Evolutionary conservation across 1,140 invertebrate species (phyloP).

Genomic region (Oreohelix idahoensis): DNA sequence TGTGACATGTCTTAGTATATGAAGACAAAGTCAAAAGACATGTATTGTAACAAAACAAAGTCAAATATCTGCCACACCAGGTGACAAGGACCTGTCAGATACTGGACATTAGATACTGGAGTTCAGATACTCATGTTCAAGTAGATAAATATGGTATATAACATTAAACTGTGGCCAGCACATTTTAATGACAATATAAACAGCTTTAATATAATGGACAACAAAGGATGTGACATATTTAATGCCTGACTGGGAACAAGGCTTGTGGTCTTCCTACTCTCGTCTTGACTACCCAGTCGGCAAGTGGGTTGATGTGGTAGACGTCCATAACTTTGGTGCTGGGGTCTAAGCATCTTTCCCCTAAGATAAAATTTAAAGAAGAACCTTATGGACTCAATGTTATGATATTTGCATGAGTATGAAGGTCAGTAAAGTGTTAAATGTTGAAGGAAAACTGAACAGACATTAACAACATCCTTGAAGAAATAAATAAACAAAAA

Average conservation of each 20-base stretch:
- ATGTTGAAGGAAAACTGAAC: too few relatives aligned
- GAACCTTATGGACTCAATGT: too few relatives aligned
- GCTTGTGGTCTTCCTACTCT: neutral
- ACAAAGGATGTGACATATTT: neutral
- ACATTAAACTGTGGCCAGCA: neutral
- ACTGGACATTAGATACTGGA: too few relatives aligned
- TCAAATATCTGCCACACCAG: neutral
- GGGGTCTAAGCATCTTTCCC: constrained; percentile 73
- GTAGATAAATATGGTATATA: neutral
- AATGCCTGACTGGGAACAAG: neutral
- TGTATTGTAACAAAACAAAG: too few relatives aligned
- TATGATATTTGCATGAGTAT: too few relatives aligned
- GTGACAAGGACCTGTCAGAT: too few relatives aligned
- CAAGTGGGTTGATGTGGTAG: constrained; percentile 75
- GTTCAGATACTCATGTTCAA: neutral
- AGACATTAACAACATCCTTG: too few relatives aligned
- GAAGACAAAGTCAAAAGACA: too few relatives aligned
- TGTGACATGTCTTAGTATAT: too few relatives aligned
- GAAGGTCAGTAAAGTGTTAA: too few relatives aligned
- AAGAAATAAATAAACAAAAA: too few relatives aligned
- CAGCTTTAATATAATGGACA: neutral
- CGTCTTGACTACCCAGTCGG: constrained; percentile 73
- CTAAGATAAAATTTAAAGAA: constrained; percentile 52
- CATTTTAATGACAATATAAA: neutral
- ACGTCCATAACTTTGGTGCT: constrained; percentile 73